Evolutionary conservation across 2,888 invertebrate species (phyloP).

Genomic region (Caenorhabditis sp.): DNA sequence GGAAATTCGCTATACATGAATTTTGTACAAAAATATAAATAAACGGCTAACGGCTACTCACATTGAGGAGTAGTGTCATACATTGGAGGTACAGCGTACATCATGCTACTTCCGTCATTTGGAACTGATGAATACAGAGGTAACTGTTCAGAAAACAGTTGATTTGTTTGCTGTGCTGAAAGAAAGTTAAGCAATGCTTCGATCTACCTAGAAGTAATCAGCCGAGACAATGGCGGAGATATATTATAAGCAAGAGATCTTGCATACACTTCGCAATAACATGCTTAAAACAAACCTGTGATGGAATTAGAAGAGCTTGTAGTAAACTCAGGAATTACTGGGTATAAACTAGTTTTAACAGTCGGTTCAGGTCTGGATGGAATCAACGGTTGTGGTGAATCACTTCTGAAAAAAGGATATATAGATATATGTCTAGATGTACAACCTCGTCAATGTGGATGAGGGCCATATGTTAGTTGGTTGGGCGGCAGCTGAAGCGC

Average conservation of each 20-base stretch:
- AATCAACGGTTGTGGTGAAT: conserved; percentile 70
- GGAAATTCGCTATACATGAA: too few relatives aligned
- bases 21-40: too few relatives aligned
- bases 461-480: conserved; percentile 42
- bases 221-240: too few relatives aligned
- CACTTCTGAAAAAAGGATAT: conserved; percentile 64
- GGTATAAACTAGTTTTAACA: conserved; percentile 45
- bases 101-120: conserved; percentile 19
- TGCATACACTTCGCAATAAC: too few relatives aligned
- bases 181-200: not conserved
- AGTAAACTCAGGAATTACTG: conserved; percentile 1
- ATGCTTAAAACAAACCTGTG: not conserved
- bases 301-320: not conserved
- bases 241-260: too few relatives aligned
- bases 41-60: too few relatives aligned
- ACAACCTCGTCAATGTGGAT: conserved; percentile 3
- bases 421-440: too few relatives aligned
- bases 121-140: conserved; percentile 42
- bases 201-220: too few relatives aligned
- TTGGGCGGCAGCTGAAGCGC: conserved; percentile 49
- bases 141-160: not conserved
- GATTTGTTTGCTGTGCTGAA: not conserved
- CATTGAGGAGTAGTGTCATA: conserved; percentile 47
- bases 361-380: conserved; percentile 66
- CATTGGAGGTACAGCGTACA: conserved; percentile 53